Evolutionary conservation across 2,888 invertebrate genomes (phyloP), one percentile per base, ranked within the genome.

Genomic region (Vandiemenella viatica): DNA sequence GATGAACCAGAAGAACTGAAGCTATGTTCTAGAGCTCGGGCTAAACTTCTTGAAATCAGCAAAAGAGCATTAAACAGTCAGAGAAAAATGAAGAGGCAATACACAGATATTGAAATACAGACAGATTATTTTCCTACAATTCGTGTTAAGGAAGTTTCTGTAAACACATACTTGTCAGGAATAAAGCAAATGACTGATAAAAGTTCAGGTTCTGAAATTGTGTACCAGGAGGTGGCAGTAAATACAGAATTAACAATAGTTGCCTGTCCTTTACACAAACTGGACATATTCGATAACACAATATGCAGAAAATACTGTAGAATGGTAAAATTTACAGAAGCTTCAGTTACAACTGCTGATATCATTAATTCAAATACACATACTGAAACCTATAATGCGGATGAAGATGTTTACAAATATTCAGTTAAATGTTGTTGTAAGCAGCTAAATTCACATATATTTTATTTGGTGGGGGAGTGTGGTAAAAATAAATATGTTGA

Each of bases 21-120:
- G 55, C 74, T 76, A 57, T 76, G 76, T 56, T 70, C 73, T 1
- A 75, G 75, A 58, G 77, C 77, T 17, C 67, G 76, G 13, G 69
- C 73, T 57, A 66, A 72, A 40, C 61, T 79, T 37, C 69, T 73
- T 58, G 77, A 78, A 52, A 58, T 79, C 49, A 76, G 77, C 51
- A 72, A 73, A 56, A 72, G 67, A 63, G 32, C 32, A 10, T 32
- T 32, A 32, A 32, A 32, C 4, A 4, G 10, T 32, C 32, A 32
- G 10, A 10, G 32, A 32, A 32, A 32, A 32, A 32, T 32, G 2
- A 32, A 32, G n/a, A 10, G n/a, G 10, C 3, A 13, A 32, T 13
- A 13, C 10, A 32, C n/a, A 32, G 32, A 32, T 32, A 32, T 32
- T 10, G 32, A 32, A 32, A 32, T n/a, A 3, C 32, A 32, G n/a